phyloP scores from a whole-genome alignment of 2,797 vertebrate species.

The Lophura swinhoii region DNA sequence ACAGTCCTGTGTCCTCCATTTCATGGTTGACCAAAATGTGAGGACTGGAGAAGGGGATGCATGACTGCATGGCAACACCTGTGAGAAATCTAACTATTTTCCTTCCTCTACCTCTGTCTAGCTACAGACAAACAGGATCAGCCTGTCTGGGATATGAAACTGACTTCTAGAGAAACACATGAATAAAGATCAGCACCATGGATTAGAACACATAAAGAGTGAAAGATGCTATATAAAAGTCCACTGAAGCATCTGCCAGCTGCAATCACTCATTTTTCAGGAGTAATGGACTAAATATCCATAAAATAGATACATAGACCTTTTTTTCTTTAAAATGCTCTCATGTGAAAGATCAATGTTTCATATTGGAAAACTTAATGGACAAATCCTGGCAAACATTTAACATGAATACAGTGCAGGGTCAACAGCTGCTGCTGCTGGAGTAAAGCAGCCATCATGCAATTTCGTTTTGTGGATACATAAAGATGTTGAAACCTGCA shows the following conservation, averaged over 20 bases:
- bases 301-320: background rate
- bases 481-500: background rate
- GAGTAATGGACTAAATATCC: background rate
- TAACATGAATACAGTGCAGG: background rate
- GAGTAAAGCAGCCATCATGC: background rate
- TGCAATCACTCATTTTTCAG: background rate
- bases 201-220: background rate
- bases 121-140: slow-evolving; percentile 5
- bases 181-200: background rate
- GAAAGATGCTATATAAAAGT: background rate
- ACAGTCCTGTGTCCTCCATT: background rate
- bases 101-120: background rate
- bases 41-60: slow-evolving; percentile 16
- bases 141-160: background rate
- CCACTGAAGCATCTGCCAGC: background rate
- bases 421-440: slow-evolving; percentile 11
- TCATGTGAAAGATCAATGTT: background rate
- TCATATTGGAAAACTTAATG: background rate
- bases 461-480: background rate
- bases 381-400: background rate
- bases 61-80: slow-evolving; percentile 20
- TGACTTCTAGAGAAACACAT: background rate
- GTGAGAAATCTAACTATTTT: slow-evolving; percentile 17
- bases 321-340: background rate
- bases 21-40: slow-evolving; percentile 8